These are phyloP conservation scores for Anthoscopus minutus DNA, from an alignment of 2,113 vertebrate species.

Conservation along the genomic window DNA sequence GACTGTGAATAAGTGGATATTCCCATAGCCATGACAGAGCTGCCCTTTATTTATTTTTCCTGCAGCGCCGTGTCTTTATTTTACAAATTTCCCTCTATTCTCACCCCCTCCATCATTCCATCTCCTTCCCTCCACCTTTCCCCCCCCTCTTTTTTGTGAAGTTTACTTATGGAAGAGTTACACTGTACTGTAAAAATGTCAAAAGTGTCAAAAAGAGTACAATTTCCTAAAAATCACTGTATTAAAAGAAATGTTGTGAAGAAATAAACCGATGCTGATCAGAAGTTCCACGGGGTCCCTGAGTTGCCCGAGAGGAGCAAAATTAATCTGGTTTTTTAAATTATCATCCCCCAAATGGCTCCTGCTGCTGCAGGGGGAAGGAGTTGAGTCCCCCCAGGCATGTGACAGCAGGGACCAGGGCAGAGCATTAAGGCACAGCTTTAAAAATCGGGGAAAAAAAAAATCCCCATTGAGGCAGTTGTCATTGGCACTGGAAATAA, in stretches of 20 bases:
- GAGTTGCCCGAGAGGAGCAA: not conserved
- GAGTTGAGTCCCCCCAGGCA: fast-evolving
- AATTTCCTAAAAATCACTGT: slow-evolving; percentile 61
- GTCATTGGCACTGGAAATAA: not conserved
- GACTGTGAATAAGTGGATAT: slow-evolving; percentile 43
- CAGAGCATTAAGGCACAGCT: not conserved
- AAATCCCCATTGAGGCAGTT: not conserved
- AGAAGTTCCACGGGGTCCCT: not conserved
- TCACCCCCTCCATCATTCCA: not conserved
- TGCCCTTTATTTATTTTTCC: slow-evolving; percentile 31
- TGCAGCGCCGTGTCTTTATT: slow-evolving; percentile 24
- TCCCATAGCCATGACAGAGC: not conserved
- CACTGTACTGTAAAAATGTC: slow-evolving; percentile 66
- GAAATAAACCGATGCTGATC: slow-evolving; percentile 59
- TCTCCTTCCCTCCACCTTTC: not conserved
- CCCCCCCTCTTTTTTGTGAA: slow-evolving; percentile 36
- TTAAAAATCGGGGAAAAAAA: not conserved
- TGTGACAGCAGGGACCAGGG: not conserved
- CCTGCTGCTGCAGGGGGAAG: not conserved
- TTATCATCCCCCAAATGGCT: not conserved
- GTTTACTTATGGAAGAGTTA: slow-evolving; percentile 58
- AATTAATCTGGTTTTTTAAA: not conserved
- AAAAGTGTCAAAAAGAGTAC: slow-evolving; percentile 56
- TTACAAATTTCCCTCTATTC: not conserved
- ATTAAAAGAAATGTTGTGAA: slow-evolving; percentile 64